Conservation (phyloP, 2,888 invertebrate genomes). For the Zygothrica quintamaculata region DNA sequence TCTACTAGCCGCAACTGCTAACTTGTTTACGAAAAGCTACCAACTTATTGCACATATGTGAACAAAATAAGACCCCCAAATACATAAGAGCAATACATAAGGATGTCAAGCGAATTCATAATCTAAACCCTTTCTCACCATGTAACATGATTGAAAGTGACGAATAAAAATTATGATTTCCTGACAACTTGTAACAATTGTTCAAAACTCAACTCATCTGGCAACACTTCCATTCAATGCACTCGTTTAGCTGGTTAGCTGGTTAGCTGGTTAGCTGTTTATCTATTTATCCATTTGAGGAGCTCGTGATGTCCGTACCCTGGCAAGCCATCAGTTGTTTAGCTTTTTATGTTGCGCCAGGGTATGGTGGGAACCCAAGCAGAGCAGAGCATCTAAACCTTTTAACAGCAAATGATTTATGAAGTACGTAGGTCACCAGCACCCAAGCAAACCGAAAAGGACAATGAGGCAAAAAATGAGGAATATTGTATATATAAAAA, state of each 20-base stretch:
- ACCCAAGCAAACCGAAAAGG: constrained; percentile 6
- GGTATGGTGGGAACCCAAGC: constrained; percentile 31
- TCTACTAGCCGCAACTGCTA: too few relatives aligned
- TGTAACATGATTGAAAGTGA: too few relatives aligned
- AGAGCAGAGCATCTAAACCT: constrained; percentile 58
- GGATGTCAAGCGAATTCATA: too few relatives aligned
- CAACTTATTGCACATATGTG: too few relatives aligned
- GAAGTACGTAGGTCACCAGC: constrained; percentile 56
- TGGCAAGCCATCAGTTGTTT: constrained; percentile 10
- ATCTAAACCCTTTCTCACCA: too few relatives aligned
- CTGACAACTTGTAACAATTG: constrained; percentile 17
- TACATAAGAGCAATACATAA: too few relatives aligned
- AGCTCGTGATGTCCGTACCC: constrained; percentile 14
- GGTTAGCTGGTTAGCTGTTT: constrained; percentile 57
- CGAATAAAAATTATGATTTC: neutral
- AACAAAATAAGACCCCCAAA: too few relatives aligned
- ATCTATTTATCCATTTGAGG: constrained; percentile 40
- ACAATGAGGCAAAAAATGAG: constrained; percentile 1
- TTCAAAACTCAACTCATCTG: neutral
- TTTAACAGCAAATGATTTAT: constrained; percentile 75
- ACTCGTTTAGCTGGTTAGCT: constrained; percentile 50
- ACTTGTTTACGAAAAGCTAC: too few relatives aligned
- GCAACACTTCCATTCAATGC: constrained; percentile 33
- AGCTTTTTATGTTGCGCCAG: constrained; percentile 53
- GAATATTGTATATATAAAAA: too few relatives aligned